Base-by-base conservation (phyloP, 2,888 invertebrate species). In the Drosophila pullipes region DNA sequence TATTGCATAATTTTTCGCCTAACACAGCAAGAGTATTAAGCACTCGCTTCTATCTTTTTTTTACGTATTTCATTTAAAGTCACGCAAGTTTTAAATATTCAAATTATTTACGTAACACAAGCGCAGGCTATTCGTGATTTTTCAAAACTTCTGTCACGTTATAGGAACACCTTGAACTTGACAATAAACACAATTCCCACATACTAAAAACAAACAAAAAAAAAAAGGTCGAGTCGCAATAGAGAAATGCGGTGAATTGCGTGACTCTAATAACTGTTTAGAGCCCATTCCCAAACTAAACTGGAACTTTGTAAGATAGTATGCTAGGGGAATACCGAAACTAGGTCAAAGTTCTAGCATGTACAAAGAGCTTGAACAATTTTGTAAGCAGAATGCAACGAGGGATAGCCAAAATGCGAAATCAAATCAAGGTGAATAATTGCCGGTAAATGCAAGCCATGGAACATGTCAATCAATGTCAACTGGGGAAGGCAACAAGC, bases 381-480 rank as follows among this genome's bases (percentile, higher is more conserved):
- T 82, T 77, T 70, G 82, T 70, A 68, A 76, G 52, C 65, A 71
- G 62, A 54, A 62, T 44, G 50, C 30, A 64, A 47, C 55, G 58
- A 59, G 61, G 72, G 54, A 68, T 66, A 67, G 75, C 69, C 76
- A 70, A 75, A 79, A 76, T 74, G 71, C 69, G 60, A 74, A 78
- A 68, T 74, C 60, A 82, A 82, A 25, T 16, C 25, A 25, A 22
- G 47, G 25, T 78, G 65, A 76, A 80, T 77, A 82, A 80, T 80
- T 80, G 82, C 72, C 78, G 77, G 77, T 82, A 79, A 84, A 81
- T 85, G 82, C 83, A 83, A 85, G 81, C 81, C 85, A 85, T 81
- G 77, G 76, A 80, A 77, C 78, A 75, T 86, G 83, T 87, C 81
- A 86, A 89, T 84, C 82, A 87, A 81, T 80, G 83, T 88, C 84